Conservation (phyloP, 2,797 vertebrate species). For the Siniperca undulata region DNA sequence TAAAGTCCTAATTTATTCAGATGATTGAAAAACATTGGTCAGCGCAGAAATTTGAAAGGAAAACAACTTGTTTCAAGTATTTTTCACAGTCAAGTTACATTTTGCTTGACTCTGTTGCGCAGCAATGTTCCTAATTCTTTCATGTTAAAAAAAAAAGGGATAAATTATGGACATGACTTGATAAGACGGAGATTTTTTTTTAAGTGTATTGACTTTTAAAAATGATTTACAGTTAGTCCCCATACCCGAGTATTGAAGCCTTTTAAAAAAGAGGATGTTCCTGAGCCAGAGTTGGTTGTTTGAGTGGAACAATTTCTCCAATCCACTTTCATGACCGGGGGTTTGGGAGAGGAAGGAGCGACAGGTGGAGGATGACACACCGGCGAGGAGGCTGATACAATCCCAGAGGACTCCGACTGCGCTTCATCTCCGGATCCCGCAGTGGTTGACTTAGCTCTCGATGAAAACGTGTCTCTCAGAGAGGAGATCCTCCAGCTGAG, state of each 20-base stretch:
- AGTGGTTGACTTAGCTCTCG: neutral
- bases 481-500: neutral
- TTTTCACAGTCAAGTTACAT: neutral
- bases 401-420: neutral
- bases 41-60: neutral
- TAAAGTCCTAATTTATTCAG: too few relatives aligned
- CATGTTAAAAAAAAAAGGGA: neutral
- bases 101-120: neutral
- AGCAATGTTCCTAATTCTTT: neutral
- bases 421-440: neutral
- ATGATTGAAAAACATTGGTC: too few relatives aligned
- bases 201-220: neutral
- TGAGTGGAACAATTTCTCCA: too few relatives aligned
- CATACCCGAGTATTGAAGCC: too few relatives aligned
- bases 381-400: too few relatives aligned
- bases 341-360: too few relatives aligned
- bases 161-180: neutral
- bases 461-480: neutral
- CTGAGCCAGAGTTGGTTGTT: too few relatives aligned
- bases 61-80: too few relatives aligned
- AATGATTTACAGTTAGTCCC: too few relatives aligned
- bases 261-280: too few relatives aligned
- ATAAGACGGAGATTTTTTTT: neutral
- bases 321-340: too few relatives aligned
- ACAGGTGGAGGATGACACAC: too few relatives aligned